Conservation (phyloP, 2,797 vertebrate genomes). For the Cygnus olor region DNA sequence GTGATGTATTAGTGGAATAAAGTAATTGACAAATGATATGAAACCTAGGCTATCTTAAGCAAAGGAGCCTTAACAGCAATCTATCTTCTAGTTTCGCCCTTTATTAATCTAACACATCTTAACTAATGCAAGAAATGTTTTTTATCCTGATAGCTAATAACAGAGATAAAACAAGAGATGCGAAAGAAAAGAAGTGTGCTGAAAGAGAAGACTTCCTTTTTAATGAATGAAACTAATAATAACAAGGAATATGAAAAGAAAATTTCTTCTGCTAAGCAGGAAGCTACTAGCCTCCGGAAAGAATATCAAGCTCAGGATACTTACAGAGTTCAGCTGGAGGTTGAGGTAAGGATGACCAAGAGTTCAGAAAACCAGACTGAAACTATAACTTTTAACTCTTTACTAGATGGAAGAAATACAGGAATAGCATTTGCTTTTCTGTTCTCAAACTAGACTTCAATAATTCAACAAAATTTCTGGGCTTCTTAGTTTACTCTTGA, state of each 20-base stretch:
- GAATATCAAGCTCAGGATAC: constrained; percentile 84
- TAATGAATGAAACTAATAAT: constrained; percentile 87
- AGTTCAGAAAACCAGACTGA: not conserved
- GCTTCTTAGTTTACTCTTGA: not conserved
- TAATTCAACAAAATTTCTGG: not conserved
- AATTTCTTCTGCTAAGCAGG: constrained; percentile 77
- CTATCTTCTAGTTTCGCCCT: not conserved
- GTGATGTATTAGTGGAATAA: not conserved
- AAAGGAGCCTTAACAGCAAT: not conserved
- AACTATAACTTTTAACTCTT: not conserved
- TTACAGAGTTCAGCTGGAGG: constrained; percentile 79
- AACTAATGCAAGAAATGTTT: not conserved
- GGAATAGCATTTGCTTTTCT: not conserved
- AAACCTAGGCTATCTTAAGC: not conserved
- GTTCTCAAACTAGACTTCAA: not conserved
- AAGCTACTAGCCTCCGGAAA: constrained; percentile 77
- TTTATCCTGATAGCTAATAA: constrained; percentile 79
- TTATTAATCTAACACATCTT: not conserved
- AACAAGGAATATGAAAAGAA: constrained; percentile 89
- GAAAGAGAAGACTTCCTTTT: constrained; percentile 84
- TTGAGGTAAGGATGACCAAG: constrained; percentile 82
- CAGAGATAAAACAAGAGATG: constrained; percentile 83
- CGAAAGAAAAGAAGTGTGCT: constrained; percentile 82
- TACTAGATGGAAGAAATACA: not conserved
- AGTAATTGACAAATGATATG: not conserved